Base-by-base conservation (phyloP, 2,888 invertebrate genomes). In the Drosophila maculinotata region DNA sequence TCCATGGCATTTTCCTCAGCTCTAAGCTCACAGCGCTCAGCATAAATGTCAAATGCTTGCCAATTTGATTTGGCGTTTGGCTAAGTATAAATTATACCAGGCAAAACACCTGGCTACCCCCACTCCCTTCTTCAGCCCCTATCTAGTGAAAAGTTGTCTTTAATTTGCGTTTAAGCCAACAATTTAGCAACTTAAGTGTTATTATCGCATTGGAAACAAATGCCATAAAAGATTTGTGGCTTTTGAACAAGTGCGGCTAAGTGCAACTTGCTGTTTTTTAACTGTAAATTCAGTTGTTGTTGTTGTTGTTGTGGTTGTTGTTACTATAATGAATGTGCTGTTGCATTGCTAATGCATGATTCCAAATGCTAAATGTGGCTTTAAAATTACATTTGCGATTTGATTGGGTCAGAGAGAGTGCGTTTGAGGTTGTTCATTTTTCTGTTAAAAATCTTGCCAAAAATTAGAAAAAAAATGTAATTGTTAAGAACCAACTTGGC, bases 51-150 rank as follows among this genome's bases (percentile, higher is more conserved):
- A 83, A 88, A 83, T 80, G 87, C 54, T 80, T 68, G 72, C 70
- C 87, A 86, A 80, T 86, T 83, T 88, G 88, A 83, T 83, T 81
- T 83, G 86, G 83, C 80, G 66, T 82, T 77, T 60, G 85, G 75
- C 75, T 72, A 77, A 74, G 80, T 79, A 79, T 84, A 75, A 84
- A 81, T 81, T 81, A 81, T 81, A 54, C 67, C 76, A 73, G 69
- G 64, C 59, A 33, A 66, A 59, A 74, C 59, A 74, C 75, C 73
- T 69, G 70, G 30, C 66, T 33, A 20, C 33, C 35, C 20, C 20
- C 35, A 39, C 42, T 38, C 26, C 31, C 12, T 45, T 1, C 31
- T 26, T 17, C 3, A 20, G 8, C 31, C 15, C 26, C 12, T 31
- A 53, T 57, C 54, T 57, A 25, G 58, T 45, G 33, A 64, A 73